Base-by-base conservation (phyloP, 2,797 vertebrate species). In the Melanotaenia trifasciata region DNA sequence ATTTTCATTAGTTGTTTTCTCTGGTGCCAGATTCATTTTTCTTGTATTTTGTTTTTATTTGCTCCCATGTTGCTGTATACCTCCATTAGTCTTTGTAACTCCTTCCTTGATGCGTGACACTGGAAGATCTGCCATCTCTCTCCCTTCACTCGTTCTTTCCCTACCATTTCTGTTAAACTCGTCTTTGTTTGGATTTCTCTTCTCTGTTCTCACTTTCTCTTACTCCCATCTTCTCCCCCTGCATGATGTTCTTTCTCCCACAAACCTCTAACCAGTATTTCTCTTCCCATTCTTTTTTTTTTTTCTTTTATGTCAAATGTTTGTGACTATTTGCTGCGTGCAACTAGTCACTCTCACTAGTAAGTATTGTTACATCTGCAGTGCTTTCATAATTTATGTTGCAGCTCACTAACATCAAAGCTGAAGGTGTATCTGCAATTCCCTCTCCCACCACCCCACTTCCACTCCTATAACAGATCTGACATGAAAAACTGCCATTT, bases 311-410 rank as follows among this genome's bases (percentile, higher is more conserved):
- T 83, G 80, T 90, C 81, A 53, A 81, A 72, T 86, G 75, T 89
- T 84, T 74, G 81, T 91, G 88, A 85, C 81, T 8, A 45, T 86
- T 90, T 88, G 79, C 86, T 30, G 8, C 72, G 78, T 89, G 89
- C 90, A 84, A 57, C 76, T 82, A 81, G 81, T 87, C 89, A 84
- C 88, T 80, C 82, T 90, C 70, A 57, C 77, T 90, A 92, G 91
- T 92, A 92, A 93, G 93, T 94, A 93, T 89, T 90, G 87, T 87
- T 78, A 76, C 56, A 32, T 88, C 81, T 81, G 84, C 78, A 78
- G 70, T 89, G 88, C 89, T 91, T 91, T 82, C 57, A 64, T 90
- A 87, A 89, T 91, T 93, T 90, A 79, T 82, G 89, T 93, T 94
- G 84, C 90, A 90, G 88, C 89, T 85, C 78, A 91, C 89, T 90